Evolutionary conservation across 1,140 invertebrate genomes (phyloP).

Genomic region (Oryzaephilus surinamensis): DNA sequence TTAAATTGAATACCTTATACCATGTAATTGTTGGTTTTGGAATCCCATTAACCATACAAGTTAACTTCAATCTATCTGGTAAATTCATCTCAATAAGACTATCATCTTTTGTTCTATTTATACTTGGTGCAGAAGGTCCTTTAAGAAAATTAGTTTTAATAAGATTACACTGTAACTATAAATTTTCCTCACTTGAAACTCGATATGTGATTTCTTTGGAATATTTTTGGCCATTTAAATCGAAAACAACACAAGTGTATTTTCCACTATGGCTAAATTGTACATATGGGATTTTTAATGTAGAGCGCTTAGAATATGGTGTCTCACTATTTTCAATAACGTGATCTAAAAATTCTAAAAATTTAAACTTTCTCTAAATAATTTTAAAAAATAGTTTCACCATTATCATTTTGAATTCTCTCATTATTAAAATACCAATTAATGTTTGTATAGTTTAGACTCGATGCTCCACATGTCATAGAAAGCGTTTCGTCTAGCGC

Average conservation of each 20-base stretch:
- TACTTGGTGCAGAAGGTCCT: not conserved
- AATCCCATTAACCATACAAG: not conserved
- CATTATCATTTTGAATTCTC: no score
- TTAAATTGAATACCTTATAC: not conserved
- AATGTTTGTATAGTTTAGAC: not conserved
- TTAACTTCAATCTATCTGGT: not conserved
- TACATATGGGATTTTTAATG: not conserved
- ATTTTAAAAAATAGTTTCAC: no score
- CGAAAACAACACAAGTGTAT: not conserved
- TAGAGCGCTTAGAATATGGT: not conserved
- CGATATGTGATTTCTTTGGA: not conserved
- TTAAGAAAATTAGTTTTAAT: not conserved
- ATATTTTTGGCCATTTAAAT: not conserved
- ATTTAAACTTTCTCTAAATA: no score
- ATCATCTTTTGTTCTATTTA: not conserved
- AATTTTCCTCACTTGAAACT: not conserved
- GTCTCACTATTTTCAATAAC: not conserved
- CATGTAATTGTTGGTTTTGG: not conserved
- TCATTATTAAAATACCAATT: conserved; percentile 1
- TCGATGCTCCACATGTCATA: conserved; percentile 1
- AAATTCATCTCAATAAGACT: not conserved
- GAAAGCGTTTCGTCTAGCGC: not conserved
- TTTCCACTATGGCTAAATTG: not conserved
- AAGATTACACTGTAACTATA: not conserved
- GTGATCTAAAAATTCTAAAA: not conserved